Percentiles rank a stretch among this genome's conserved stretches.
phyloP scores from a whole-genome alignment of 2,113 vertebrate species.

The Mola mola region DNA sequence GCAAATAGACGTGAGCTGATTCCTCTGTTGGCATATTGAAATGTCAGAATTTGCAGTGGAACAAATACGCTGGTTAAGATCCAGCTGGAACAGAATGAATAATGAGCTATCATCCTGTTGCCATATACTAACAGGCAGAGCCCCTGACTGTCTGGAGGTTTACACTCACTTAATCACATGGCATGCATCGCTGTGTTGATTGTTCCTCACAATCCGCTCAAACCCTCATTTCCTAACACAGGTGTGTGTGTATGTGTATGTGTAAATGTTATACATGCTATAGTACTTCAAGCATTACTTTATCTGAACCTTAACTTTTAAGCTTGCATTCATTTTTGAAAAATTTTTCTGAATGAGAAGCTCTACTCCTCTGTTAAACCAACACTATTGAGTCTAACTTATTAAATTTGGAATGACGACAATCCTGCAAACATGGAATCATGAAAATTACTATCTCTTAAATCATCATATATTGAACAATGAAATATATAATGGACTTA shows the following conservation, averaged over 20 bases:
- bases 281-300: no score
- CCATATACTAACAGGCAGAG: conserved; percentile 59
- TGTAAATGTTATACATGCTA: no score
- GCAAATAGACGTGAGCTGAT: conserved; percentile 72
- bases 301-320: no score
- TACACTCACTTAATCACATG: conserved; percentile 61
- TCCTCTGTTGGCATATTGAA: conserved; percentile 77
- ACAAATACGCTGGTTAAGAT: conserved; percentile 76
- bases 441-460: no score
- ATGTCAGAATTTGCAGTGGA: conserved; percentile 85
- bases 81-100: conserved; percentile 68
- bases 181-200: conserved; percentile 68
- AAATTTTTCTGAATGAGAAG: no score
- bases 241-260: conserved; percentile 33
- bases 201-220: conserved; percentile 49
- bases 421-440: background rate
- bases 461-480: background rate
- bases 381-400: no score
- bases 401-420: no score
- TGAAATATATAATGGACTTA: background rate
- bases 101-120: conserved; percentile 71
- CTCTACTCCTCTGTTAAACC: no score
- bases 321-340: no score
- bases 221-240: conserved; percentile 2
- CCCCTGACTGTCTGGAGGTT: conserved; percentile 47